Conservation (phyloP, 2,888 invertebrate genomes). For the Polietes domitor region DNA sequence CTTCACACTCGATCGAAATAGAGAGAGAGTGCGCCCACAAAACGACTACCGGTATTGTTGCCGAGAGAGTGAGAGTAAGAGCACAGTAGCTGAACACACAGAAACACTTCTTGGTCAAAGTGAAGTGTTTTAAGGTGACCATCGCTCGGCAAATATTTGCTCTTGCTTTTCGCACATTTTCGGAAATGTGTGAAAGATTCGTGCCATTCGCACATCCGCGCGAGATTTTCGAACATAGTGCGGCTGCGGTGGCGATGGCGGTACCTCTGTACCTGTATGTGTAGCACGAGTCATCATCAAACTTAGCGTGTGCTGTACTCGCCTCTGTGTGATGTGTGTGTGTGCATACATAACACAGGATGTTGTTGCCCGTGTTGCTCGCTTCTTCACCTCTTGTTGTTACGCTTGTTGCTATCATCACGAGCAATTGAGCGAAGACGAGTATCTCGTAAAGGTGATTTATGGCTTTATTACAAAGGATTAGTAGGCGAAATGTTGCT, state of each 20-base stretch:
- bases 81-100: not conserved
- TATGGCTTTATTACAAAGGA: constrained; percentile 44
- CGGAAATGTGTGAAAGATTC: constrained; percentile 27
- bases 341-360: not conserved
- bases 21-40: not conserved
- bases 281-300: constrained; percentile 29
- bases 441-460: constrained; percentile 33
- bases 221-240: constrained; percentile 28
- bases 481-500: constrained; percentile 50
- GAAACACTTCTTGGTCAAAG: not conserved
- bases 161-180: constrained; percentile 6
- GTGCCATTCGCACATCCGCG: not conserved
- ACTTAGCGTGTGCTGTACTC: constrained; percentile 24
- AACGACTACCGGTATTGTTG: not conserved
- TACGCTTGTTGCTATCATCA: constrained; percentile 15
- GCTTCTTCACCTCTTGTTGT: not conserved
- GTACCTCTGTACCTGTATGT: not conserved
- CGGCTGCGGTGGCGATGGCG: not conserved
- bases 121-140: constrained; percentile 4
- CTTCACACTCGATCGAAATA: too few species aligned
- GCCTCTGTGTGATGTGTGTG: too few species aligned
- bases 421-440: not conserved
- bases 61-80: not conserved
- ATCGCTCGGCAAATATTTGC: constrained; percentile 13
- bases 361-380: not conserved